Base-by-base conservation (phyloP, 2,888 invertebrate genomes). In the Rhogogaster chlorosoma region DNA sequence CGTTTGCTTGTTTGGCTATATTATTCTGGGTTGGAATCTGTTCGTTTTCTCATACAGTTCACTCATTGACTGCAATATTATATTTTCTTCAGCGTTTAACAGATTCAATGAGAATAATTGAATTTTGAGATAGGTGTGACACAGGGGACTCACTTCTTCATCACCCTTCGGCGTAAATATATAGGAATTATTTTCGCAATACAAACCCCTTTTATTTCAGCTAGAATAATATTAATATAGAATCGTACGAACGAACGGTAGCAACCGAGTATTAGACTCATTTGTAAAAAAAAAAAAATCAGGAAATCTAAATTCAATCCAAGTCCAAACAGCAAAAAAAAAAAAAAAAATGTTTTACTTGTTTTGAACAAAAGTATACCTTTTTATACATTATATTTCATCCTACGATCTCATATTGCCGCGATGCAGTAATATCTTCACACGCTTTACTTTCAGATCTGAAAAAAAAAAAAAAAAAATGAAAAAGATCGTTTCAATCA, bases 171-270 rank as follows among this genome's bases (percentile, higher is more conserved):
- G 26, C 15, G 57, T 22, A 1, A 6, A 22, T 22, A 1, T 1
- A 22, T 36, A 29, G 22, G 22, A 61, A 18, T 80, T n/a, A 45
- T 67, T 67, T 67, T n/a, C 9, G 1, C 36, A 32, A 9, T 0
- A 32, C 6, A n/a, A 57, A 53, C 29, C 42, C n/a, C 67, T 26
- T 83, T 67, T 12, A 38, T 49, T 32, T 45, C 67, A 29, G 7
- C 18, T 45, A 32, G n/a, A 67, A 45, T 83, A 67, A 83, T 67
- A 83, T 67, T 3, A 26, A n/a, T n/a, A 42, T 22, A 67, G 42
- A 83, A 70, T 10, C 53, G n/a, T 12, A 32, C 83, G 70, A 83
- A 70, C 83, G 49, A 83, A 83, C 70, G 83, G 83, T 83, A 67
- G 83, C 83, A 70, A 83, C 42, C 49, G 67, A 15, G 61, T 67